Evolutionary conservation across 2,797 vertebrate genomes (phyloP).

Genomic region (Ibycter americanus): DNA sequence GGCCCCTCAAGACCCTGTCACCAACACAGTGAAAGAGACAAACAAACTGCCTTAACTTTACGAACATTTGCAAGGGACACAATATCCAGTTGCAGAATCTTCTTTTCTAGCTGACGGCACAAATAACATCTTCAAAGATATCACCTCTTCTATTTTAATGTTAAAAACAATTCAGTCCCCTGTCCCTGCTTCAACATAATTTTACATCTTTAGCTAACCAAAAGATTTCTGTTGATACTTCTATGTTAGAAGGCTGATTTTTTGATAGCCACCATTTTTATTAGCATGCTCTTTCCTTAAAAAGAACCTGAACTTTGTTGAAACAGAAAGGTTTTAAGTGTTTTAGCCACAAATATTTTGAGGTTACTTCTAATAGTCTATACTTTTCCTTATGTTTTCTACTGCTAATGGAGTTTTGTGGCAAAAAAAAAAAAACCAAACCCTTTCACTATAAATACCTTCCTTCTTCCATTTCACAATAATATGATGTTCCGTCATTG

Average conservation of each 20-base stretch:
- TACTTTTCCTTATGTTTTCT: neutral
- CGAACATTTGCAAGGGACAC: neutral
- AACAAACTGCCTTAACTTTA: neutral
- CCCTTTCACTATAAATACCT: neutral
- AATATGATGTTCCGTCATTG: neutral
- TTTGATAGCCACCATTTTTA: neutral
- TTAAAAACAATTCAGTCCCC: neutral
- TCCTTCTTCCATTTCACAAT: constrained; percentile 41
- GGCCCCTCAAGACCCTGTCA: neutral
- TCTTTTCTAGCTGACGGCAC: neutral
- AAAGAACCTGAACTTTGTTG: neutral
- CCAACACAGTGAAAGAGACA: neutral
- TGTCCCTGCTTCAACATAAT: neutral
- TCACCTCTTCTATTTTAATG: neutral
- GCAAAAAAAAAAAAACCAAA: neutral
- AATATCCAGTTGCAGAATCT: neutral
- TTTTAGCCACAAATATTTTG: neutral
- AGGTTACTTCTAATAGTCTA: neutral
- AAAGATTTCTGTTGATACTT: neutral
- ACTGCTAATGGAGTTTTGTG: neutral
- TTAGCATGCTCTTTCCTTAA: neutral
- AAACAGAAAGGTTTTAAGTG: neutral
- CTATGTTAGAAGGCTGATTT: neutral
- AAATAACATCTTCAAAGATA: neutral
- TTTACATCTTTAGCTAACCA: neutral